Evolutionary conservation across 1,140 invertebrate species (phyloP).

Genomic region (Lutraria rhynchaena): DNA sequence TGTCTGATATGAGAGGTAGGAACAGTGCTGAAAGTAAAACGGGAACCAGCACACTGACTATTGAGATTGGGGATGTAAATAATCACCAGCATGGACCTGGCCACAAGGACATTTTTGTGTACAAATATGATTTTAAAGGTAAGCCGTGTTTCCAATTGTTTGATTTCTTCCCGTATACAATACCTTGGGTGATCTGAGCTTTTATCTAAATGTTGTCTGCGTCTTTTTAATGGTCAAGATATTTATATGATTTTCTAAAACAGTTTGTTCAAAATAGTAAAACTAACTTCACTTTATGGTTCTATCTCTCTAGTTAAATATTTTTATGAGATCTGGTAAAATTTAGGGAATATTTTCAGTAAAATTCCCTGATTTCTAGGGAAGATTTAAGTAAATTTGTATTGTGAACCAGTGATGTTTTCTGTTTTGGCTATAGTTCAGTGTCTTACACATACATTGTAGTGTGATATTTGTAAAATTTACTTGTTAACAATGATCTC

Average conservation of each 20-base stretch:
- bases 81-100: slow-evolving; percentile 99
- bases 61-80: slow-evolving; percentile 97
- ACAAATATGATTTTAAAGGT: slow-evolving; percentile 88
- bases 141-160: neutral
- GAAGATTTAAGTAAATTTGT: too few relatives aligned
- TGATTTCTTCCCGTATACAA: neutral
- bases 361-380: too few relatives aligned
- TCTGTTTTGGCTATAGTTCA: too few relatives aligned
- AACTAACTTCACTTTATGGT: too few relatives aligned
- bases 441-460: too few relatives aligned
- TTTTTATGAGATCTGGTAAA: too few relatives aligned
- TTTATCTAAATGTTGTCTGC: neutral
- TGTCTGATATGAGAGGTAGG: slow-evolving; percentile 77
- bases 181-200: neutral
- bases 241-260: neutral
- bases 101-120: slow-evolving; percentile 97
- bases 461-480: too few relatives aligned
- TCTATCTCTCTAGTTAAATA: too few relatives aligned
- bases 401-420: too few relatives aligned
- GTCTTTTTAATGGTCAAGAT: neutral
- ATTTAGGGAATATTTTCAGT: too few relatives aligned
- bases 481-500: too few relatives aligned
- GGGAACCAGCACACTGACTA: slow-evolving; percentile 95
- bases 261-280: too few relatives aligned
- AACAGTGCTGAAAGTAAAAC: slow-evolving; percentile 85